A percentile compares a stretch with the other conserved stretches of the same genome.
phyloP scores from a whole-genome alignment of 2,797 vertebrate species.

The Eleutherodactylus coqui region DNA sequence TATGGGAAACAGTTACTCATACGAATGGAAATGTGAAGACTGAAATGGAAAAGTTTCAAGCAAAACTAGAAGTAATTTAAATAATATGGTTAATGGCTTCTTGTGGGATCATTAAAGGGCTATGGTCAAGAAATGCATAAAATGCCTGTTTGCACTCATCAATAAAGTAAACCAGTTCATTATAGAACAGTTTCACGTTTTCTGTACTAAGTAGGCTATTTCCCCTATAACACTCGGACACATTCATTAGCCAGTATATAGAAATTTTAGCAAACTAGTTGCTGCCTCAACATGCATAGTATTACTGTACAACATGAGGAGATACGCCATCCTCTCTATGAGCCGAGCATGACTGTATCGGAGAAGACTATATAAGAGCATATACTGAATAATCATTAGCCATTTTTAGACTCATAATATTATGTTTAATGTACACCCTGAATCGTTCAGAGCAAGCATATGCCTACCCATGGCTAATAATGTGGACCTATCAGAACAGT shows the following conservation, averaged over 20 bases:
- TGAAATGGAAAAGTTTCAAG: conserved; percentile 53
- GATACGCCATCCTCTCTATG: neutral
- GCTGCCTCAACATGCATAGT: neutral
- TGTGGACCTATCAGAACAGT: neutral
- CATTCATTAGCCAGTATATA: neutral
- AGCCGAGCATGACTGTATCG: neutral
- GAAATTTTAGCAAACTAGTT: conserved; percentile 12
- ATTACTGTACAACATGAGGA: neutral
- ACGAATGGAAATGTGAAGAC: conserved; percentile 55
- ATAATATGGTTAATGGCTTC: conserved; percentile 44
- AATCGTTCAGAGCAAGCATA: neutral
- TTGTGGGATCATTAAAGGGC: conserved; percentile 25
- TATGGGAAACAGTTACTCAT: conserved; percentile 56
- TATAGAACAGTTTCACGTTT: neutral
- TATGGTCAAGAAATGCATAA: conserved; percentile 23
- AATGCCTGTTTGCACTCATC: neutral
- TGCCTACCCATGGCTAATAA: neutral
- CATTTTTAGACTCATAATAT: neutral
- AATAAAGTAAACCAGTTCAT: neutral
- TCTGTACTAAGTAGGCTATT: neutral
- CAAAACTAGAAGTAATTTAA: conserved; percentile 51
- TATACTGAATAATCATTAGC: neutral
- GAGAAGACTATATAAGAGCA: neutral
- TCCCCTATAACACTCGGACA: neutral
- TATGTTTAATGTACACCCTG: neutral